Conservation (phyloP, 2,113 vertebrate species). For the Pleuronectes platessa region DNA sequence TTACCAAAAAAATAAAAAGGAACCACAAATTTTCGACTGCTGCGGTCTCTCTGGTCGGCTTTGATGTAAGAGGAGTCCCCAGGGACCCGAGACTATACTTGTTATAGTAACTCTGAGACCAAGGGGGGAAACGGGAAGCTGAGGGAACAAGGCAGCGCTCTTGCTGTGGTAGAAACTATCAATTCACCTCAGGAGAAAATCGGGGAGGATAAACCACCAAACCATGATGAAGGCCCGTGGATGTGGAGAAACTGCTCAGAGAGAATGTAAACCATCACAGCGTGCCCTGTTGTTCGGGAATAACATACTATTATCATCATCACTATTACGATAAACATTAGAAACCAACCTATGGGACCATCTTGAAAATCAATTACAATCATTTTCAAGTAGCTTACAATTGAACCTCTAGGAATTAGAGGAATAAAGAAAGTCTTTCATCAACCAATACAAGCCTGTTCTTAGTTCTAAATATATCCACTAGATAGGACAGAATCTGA, state of each 20-base stretch:
- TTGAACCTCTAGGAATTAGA: conserved; percentile 9
- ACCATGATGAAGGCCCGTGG: conserved; percentile 56
- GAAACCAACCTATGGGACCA: conserved; percentile 12
- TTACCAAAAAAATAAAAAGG: conserved; percentile 60
- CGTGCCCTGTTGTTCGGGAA: conserved; percentile 30
- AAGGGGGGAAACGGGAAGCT: conserved; percentile 37
- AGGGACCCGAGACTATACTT: conserved; percentile 62
- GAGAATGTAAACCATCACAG: conserved; percentile 44
- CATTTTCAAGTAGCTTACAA: conserved; percentile 21
- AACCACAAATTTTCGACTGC: conserved; percentile 77
- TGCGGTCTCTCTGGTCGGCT: conserved; percentile 67
- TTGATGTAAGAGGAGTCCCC: conserved; percentile 77
- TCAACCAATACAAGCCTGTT: conserved; percentile 36
- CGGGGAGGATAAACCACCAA: conserved; percentile 59
- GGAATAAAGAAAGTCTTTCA: conserved; percentile 13
- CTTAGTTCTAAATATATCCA: conserved; percentile 45
- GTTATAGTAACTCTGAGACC: conserved; percentile 50
- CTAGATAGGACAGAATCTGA: conserved; percentile 36
- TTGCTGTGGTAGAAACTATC: conserved; percentile 53
- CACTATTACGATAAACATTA: conserved; percentile 7
- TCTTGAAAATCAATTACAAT: conserved; percentile 32
- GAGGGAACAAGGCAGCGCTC: conserved; percentile 35
- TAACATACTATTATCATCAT: conserved; percentile 35
- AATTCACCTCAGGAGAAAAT: conserved; percentile 41
- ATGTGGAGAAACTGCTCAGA: conserved; percentile 46